These are phyloP conservation scores for Mesocentrotus franciscanus DNA, from an alignment of 53 echinoderm and acorn worm genomes.

Conservation along the genomic window DNA sequence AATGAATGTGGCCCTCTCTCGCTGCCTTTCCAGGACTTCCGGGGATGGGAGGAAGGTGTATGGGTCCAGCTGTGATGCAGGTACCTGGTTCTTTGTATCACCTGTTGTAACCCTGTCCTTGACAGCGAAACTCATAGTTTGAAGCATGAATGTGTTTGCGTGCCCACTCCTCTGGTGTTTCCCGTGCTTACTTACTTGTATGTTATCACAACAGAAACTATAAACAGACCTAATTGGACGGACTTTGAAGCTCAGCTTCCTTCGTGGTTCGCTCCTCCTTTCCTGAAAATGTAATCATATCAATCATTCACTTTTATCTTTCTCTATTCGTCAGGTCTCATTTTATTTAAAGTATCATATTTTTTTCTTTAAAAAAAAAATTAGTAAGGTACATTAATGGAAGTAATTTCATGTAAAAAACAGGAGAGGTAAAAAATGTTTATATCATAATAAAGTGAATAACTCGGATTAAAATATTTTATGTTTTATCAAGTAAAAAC, in stretches of 20 bases:
- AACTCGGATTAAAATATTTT: too few species aligned
- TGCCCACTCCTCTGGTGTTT: too few species aligned
- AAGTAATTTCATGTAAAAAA: too few species aligned
- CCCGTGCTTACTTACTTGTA: not conserved
- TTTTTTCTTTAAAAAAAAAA: too few species aligned
- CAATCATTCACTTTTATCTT: not conserved
- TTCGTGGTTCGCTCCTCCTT: not conserved
- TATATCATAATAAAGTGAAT: too few species aligned
- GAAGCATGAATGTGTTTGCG: too few species aligned
- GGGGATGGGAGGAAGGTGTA: conserved; percentile 21
- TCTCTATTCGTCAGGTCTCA: not conserved
- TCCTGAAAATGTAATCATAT: conserved; percentile 20
- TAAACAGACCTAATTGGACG: not conserved
- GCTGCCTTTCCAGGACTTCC: not conserved
- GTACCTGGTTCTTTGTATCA: not conserved
- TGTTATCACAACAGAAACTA: conserved; percentile 32
- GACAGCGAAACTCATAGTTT: conserved; percentile 34
- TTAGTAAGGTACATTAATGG: too few species aligned
- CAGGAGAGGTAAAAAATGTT: not conserved
- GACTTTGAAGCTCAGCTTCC: not conserved
- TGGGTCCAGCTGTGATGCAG: not conserved
- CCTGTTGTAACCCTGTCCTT: not conserved
- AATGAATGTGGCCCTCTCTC: not conserved
- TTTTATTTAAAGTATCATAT: not conserved
- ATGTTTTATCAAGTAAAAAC: too few species aligned